Base-by-base conservation (phyloP, 2,797 vertebrate genomes). In the Phrynocephalus vlangalii region DNA sequence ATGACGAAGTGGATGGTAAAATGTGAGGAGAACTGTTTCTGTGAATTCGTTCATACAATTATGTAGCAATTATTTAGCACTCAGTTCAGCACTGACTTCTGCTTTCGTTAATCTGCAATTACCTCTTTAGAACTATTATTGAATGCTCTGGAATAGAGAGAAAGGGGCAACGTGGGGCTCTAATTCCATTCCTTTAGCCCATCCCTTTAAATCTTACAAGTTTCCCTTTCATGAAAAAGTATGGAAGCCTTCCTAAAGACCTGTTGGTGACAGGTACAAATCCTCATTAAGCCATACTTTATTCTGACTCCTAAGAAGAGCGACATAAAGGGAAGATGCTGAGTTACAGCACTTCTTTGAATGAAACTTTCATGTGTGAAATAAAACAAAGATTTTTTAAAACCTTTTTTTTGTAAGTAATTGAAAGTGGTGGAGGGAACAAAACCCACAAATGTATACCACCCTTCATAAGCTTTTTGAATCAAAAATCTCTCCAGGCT, bases 401-500 rank as follows among this genome's bases (percentile, higher is more conserved):
- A 93, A 94, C 33, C 18, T 20, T 6, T 60, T 66, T 85, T 94
- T 89, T 85, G 79, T 77, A 92, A 92, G 87, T 89, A 93, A 96
- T 95, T 95, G 91, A 95, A 95, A 90, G 83, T 82, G 85, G 2
- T 56, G 30, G 26, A 92, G 90, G 93, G 92, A 96, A 96, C 92
- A 94, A 91, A 95, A 30, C 94, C 95, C 92, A 95, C 83, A 94
- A 94, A 95, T 90, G 94, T 91, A 87, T 84, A 80, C 88, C 86
- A 94, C 89, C 16, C 94, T 94, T 92, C 82, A 95, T 93, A 79
- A 93, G 91, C 1, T 90, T 44, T 44, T 73, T 88, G 93, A 93
- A 95, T 96, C 95, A 96, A 96, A 96, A 94, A 92, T 85, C 92
- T 94, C 92, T 94, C 87, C 91, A 89, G 94, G 93, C 92, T 95